These are phyloP conservation scores for Chaetorhynchus papuensis DNA, from an alignment of 2,113 vertebrate species.

Conservation along the genomic window DNA sequence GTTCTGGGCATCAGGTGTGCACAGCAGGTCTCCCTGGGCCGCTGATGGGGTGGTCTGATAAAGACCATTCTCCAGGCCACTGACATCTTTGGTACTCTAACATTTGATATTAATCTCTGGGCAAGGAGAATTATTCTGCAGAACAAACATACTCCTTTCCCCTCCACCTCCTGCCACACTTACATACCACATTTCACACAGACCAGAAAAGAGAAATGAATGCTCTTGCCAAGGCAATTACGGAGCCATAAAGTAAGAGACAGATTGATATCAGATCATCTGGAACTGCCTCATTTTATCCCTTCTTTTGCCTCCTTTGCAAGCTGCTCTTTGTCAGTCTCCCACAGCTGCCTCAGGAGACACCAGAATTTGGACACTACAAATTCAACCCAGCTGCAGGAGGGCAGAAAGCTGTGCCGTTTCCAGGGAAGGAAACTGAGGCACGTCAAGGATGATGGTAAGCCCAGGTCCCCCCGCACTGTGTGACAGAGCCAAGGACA, in stretches of 20 bases:
- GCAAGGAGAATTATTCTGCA: constrained; percentile 45
- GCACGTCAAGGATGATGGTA: background rate
- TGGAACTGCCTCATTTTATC: constrained; percentile 1
- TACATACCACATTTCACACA: constrained; percentile 40
- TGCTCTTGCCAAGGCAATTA: constrained; percentile 39
- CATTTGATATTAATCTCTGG: constrained; percentile 39
- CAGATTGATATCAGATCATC: constrained; percentile 41
- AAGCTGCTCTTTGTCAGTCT: background rate
- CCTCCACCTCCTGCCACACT: background rate
- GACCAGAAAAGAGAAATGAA: constrained; percentile 60
- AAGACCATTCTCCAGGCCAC: constrained; percentile 8
- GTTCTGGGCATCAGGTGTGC: background rate
- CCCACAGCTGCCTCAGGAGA: background rate
- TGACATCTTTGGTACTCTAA: constrained; percentile 15
- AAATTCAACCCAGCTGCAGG: background rate
- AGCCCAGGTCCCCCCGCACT: background rate
- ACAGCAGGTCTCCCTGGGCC: background rate
- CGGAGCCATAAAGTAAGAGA: constrained; percentile 34
- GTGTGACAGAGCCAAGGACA: background rate
- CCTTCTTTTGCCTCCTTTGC: constrained; percentile 18
- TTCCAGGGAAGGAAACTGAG: background rate
- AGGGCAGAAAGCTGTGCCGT: background rate
- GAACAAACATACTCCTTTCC: background rate
- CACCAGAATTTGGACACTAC: background rate
- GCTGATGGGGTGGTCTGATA: background rate